Percentiles rank a stretch among this genome's conserved stretches.
These are phyloP conservation scores for Cyanistes caeruleus DNA, from an alignment of 2,113 vertebrate genomes.

Conservation along the genomic window DNA sequence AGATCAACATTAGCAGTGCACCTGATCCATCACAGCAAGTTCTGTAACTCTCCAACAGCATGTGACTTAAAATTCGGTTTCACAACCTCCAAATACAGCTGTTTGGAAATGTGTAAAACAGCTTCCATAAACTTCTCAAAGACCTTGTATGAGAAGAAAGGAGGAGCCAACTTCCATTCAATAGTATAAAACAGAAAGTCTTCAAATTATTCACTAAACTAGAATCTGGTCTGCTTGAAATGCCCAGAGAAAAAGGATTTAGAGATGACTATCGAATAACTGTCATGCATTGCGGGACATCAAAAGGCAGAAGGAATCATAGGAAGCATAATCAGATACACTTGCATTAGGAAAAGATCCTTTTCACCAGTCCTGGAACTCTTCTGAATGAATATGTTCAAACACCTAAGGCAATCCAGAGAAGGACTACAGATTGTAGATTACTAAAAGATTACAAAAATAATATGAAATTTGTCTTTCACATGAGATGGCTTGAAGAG, in stretches of 20 bases:
- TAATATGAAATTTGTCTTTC: neutral
- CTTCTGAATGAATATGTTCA: neutral
- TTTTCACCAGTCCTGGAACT: neutral
- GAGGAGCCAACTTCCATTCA: neutral
- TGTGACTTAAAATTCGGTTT: neutral
- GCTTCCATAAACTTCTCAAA: neutral
- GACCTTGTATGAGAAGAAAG: neutral
- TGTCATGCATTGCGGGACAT: neutral
- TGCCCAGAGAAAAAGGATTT: neutral
- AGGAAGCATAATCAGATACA: neutral
- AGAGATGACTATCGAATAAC: neutral
- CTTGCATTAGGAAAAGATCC: neutral
- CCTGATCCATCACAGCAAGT: neutral
- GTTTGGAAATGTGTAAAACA: neutral
- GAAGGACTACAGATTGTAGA: neutral
- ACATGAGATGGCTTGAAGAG: neutral
- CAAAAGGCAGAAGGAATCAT: neutral
- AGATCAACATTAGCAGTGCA: neutral
- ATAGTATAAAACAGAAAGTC: neutral
- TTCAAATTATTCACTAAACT: neutral
- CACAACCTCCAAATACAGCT: neutral
- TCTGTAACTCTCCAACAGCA: neutral
- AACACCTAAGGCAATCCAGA: neutral
- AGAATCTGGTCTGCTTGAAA: neutral
- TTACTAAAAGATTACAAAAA: neutral